Evolutionary conservation across 1,140 invertebrate genomes (phyloP), one percentile per base, ranked within the genome.

Genomic region (Drosophila mayri): DNA sequence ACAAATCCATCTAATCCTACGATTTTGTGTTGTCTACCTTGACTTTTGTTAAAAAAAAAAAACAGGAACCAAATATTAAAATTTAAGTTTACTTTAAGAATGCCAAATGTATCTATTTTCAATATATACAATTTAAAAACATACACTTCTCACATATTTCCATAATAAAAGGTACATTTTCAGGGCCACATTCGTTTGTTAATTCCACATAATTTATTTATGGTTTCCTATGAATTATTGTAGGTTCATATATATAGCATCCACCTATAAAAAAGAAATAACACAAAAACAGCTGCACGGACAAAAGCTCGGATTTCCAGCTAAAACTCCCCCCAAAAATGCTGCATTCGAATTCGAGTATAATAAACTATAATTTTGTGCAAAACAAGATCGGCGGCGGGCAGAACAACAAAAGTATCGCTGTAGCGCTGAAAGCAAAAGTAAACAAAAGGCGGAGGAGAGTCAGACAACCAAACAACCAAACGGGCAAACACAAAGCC

Each of bases 301-400:
- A 38, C 37, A 67, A 61, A 85, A 78, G 83, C 83, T 86, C 64
- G n/a, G 38, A 70, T 83, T 80, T 83, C 66, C 71, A 82, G 75
- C 62, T 55, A 67, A 76, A 64, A 68, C 62, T 76, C 74, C 73
- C 46, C 50, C 25, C 38, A 38, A 43, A 40, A 37, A 28, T 38
- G 14, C 38, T 28, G 25, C 41, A 32, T 55, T 55, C 52, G 52
- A 55, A 55, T 55, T 55, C 52, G 35, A 55, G 52, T 9, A 60
- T 75, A 79, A 86, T 75, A 79, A 86, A 86, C 82, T 75, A 79
- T 74, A 86, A 81, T 71, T 71, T 79, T 81, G 74, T 62, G 52
- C 74, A 78, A 61, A 63, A 35, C 52, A 20, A 70, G 44, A 58
- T 41, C 68, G 43, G 28, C 68, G 65, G 28, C 32, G 32, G 22